Percentiles rank a stretch among this genome's conserved stretches.
These are phyloP conservation scores for Cataglyphis hispanica DNA, from an alignment of 1,140 invertebrate genomes.

Conservation along the genomic window DNA sequence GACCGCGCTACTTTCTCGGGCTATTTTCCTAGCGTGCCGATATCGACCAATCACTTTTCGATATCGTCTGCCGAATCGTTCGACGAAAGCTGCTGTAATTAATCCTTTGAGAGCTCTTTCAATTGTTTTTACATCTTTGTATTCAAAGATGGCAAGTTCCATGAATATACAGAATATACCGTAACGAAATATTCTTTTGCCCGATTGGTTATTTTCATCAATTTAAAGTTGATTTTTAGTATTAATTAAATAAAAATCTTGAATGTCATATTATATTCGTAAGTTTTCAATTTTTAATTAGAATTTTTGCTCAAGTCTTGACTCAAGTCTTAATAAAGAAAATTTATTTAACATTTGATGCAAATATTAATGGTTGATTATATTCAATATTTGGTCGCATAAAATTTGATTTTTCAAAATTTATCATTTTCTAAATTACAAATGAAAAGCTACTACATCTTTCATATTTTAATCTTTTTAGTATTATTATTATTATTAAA, in stretches of 20 bases:
- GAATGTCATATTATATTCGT: neutral
- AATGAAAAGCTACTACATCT: neutral
- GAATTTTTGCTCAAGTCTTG: neutral
- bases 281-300: neutral
- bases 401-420: neutral
- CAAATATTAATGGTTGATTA: neutral
- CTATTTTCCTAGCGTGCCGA: constrained; percentile 8
- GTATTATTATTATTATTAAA: neutral
- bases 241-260: constrained; percentile 32
- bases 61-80: neutral
- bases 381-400: neutral
- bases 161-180: constrained; percentile 29
- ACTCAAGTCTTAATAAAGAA: neutral
- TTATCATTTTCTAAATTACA: neutral
- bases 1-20: neutral
- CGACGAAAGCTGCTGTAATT: constrained; percentile 25
- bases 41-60: constrained; percentile 34
- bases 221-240: neutral
- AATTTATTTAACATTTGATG: neutral
- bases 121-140: constrained; percentile 34
- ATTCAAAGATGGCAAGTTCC: neutral
- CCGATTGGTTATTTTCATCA: neutral
- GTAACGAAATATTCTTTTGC: neutral
- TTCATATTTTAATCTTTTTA: neutral
- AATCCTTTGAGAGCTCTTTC: constrained; percentile 26